Base-by-base conservation (phyloP, 2,888 invertebrate species). In the Hypena proboscidalis region DNA sequence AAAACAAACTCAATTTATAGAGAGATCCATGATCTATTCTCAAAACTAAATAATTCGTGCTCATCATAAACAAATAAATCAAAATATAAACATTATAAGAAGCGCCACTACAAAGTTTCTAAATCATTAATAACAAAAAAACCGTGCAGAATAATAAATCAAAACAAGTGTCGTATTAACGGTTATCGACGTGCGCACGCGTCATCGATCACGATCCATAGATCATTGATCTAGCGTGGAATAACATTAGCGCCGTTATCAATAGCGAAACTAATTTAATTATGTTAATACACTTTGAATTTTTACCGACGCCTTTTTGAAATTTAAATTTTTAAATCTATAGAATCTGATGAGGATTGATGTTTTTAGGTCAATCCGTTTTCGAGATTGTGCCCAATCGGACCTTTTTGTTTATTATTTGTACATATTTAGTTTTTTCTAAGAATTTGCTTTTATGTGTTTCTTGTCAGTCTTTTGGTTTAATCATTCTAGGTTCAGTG, bases 141-240 rank as follows among this genome's bases (percentile, higher is more conserved):
- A 33, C 8, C 19, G 7, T 5, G 42, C 19, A 5, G 13, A 42
- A 44, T 53, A 40, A 59, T 56, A 43, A 58, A 65, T 61, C 57
- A 59, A 44, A 64, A 61, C 58, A 56, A 52, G 58, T 67, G 67
- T 67, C 70, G 43, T 59, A 57, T 65, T 71, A 75, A 70, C 72
- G 62, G 69, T 67, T 64, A 51, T 49, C 45, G 69, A 58, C 65
- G 30, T 36, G 49, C 60, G 60, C 70, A 70, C 67, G 67, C 69
- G 73, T 65, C 62, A 64, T 70, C 61, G 69, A 71, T 71, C 76
- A 72, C 58, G 72, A 73, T 72, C 67, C 67, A 72, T 74, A 69
- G 78, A 79, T 74, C 77, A 69, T 66, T 76, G 73, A 72, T 75
- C 70, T 62, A 71, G 56, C 51, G 52, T 49, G 47, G 55, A 67